Evolutionary conservation across 2,113 vertebrate species (phyloP).

Genomic region (Balaeniceps rex): DNA sequence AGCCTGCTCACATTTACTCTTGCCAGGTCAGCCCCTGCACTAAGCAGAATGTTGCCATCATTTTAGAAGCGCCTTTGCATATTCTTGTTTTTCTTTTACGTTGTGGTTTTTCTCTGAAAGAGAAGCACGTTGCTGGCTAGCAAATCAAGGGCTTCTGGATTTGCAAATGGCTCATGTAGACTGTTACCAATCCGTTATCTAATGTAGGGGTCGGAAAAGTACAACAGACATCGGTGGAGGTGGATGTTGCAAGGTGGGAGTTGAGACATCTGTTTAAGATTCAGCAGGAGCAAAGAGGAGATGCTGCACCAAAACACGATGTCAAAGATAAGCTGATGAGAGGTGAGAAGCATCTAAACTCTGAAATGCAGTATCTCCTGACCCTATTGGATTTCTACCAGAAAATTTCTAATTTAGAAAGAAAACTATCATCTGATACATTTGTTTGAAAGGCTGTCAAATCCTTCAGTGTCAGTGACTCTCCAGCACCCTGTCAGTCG

Average conservation of each 20-base stretch:
- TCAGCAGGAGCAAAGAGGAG: not conserved
- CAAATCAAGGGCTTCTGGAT: not conserved
- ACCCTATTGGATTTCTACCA: not conserved
- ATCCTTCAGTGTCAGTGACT: not conserved
- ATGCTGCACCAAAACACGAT: not conserved
- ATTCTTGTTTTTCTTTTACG: not conserved
- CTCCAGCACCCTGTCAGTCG: slow-evolving; percentile 11
- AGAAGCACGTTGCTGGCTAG: not conserved
- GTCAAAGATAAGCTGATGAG: not conserved
- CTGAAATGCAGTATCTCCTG: not conserved
- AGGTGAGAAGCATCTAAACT: not conserved
- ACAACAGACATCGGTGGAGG: not conserved
- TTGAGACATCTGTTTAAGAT: not conserved
- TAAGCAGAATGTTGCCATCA: not conserved
- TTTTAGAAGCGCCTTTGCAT: not conserved
- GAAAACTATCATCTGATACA: not conserved
- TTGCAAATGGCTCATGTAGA: not conserved
- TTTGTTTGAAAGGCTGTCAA: not conserved
- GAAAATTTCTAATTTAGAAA: not conserved
- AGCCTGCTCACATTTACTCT: not conserved
- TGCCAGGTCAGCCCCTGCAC: not conserved
- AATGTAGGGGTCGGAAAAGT: not conserved
- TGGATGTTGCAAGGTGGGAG: not conserved
- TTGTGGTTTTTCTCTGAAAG: not conserved
- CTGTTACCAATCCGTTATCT: not conserved